phyloP scores from a whole-genome alignment of 2,797 vertebrate genomes.

The Agapornis canus region DNA sequence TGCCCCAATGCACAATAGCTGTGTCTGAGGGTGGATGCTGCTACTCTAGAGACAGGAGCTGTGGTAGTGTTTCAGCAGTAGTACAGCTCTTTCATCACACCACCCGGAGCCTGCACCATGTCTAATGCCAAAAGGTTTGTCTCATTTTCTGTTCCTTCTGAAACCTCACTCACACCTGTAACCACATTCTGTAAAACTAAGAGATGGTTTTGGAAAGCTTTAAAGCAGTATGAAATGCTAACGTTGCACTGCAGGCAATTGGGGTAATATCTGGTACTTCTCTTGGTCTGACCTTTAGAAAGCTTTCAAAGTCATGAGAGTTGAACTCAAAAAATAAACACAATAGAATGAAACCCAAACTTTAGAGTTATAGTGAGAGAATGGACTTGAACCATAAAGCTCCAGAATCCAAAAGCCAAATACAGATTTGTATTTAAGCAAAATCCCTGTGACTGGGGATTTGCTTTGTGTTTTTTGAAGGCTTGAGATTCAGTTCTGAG shows the following conservation, averaged over 20 bases:
- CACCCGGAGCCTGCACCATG: not conserved
- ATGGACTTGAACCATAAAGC: not conserved
- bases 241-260: not conserved
- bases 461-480: not conserved
- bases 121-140: not conserved
- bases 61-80: not conserved
- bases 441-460: not conserved
- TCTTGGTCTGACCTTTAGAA: conserved; percentile 23
- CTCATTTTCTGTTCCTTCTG: not conserved
- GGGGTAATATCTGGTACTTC: not conserved
- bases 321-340: conserved; percentile 22
- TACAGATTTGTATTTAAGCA: not conserved
- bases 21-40: not conserved
- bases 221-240: not conserved
- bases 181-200: not conserved
- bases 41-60: not conserved
- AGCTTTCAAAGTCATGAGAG: conserved; percentile 16
- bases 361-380: not conserved
- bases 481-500: not conserved
- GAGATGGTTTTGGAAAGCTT: not conserved
- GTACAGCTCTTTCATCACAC: not conserved
- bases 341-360: not conserved
- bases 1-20: not conserved
- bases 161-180: not conserved
- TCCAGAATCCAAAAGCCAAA: conserved; percentile 8